phyloP scores from a whole-genome alignment of 2,888 invertebrate genomes.

The Philonicus albiceps region DNA sequence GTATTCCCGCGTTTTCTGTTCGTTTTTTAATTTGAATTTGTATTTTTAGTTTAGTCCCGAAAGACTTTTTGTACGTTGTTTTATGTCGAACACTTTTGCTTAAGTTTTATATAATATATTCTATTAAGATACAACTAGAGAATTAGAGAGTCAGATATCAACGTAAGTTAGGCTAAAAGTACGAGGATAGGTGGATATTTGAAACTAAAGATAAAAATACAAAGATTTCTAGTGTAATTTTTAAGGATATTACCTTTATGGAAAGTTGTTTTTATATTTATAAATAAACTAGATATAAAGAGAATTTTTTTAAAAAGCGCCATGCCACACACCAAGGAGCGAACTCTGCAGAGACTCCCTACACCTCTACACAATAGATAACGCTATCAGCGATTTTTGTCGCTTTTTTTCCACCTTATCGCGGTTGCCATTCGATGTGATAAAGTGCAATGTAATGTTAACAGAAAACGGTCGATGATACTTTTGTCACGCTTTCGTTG shows the following conservation, averaged over 20 bases:
- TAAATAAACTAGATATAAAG: constrained; percentile 35
- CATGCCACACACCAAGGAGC: constrained; percentile 7
- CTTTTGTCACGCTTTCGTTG: neutral
- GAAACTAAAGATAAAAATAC: constrained; percentile 46
- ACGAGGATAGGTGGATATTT: constrained; percentile 17
- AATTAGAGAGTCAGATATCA: constrained; percentile 40
- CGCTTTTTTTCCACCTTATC: constrained; percentile 20
- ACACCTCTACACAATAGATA: constrained; percentile 20
- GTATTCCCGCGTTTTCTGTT: neutral
- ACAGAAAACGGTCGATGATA: neutral
- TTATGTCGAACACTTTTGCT: constrained; percentile 2
- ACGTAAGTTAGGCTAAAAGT: constrained; percentile 43
- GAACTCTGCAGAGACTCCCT: constrained; percentile 12
- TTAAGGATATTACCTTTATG: constrained; percentile 51
- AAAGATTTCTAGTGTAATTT: constrained; percentile 50
- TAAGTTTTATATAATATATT: constrained; percentile 21
- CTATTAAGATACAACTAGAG: neutral
- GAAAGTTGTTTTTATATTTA: constrained; percentile 42
- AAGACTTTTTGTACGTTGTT: constrained; percentile 2
- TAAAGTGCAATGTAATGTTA: neutral
- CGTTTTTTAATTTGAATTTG: constrained; percentile 2
- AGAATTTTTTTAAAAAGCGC: constrained; percentile 12
- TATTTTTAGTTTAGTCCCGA: neutral
- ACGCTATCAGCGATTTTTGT: constrained; percentile 33
- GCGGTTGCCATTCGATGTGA: constrained; percentile 12